phyloP scores from a whole-genome alignment of 1,140 invertebrate species.

The Asobara japonica region DNA sequence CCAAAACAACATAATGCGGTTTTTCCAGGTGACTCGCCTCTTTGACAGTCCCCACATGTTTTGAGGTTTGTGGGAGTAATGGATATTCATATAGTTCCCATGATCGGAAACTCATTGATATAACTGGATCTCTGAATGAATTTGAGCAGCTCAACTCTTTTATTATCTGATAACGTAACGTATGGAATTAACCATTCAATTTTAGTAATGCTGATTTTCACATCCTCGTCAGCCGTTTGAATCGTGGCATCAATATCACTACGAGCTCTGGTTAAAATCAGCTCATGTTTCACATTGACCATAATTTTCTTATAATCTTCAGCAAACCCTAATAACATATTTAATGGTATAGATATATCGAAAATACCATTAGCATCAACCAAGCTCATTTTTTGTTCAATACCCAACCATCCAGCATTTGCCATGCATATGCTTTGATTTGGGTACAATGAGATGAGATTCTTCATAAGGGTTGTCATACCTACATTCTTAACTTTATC shows the following conservation, averaged over 20 bases:
- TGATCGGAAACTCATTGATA: slow-evolving; percentile 44
- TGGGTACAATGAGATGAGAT: background rate
- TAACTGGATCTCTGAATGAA: slow-evolving; percentile 29
- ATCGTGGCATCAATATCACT: background rate
- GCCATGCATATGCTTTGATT: background rate
- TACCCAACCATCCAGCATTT: background rate
- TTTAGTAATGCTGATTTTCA: slow-evolving; percentile 7
- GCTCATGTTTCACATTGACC: slow-evolving; percentile 42
- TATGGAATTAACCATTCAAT: slow-evolving; percentile 9
- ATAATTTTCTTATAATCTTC: too few relatives aligned
- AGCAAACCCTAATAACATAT: too few relatives aligned
- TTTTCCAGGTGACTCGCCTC: background rate
- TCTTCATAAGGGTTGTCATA: background rate
- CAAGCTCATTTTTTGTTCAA: too few relatives aligned
- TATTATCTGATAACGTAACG: background rate
- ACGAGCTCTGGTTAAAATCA: slow-evolving; percentile 32
- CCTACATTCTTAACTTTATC: background rate
- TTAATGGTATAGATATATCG: too few relatives aligned
- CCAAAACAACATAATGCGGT: slow-evolving; percentile 25
- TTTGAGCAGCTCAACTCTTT: background rate
- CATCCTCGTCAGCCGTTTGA: background rate
- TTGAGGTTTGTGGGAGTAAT: slow-evolving; percentile 38
- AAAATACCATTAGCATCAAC: too few relatives aligned
- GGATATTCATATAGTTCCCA: slow-evolving; percentile 53
- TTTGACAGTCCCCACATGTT: slow-evolving; percentile 42